Percentiles rank a stretch among this genome's conserved stretches.
These are phyloP conservation scores for Alitta virens DNA, from an alignment of 2,888 invertebrate species.

Conservation along the genomic window DNA sequence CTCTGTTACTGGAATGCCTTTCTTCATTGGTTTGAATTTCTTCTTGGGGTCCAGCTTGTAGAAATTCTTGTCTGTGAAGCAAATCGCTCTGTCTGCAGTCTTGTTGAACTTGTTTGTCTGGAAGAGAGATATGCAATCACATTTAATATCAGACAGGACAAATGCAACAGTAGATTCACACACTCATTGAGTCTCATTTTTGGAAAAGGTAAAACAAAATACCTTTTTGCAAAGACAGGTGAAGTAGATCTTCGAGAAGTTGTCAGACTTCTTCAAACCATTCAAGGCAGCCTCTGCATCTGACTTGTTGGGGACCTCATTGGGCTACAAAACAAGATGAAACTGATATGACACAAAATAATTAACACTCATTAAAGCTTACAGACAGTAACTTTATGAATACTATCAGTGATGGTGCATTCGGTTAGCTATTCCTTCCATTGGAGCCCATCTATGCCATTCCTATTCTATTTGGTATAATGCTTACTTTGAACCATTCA, in stretches of 20 bases:
- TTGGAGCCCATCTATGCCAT: too few relatives aligned
- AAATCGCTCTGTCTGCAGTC: constrained; percentile 81
- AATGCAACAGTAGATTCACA: too few relatives aligned
- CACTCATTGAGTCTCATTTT: too few relatives aligned
- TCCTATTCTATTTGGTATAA: too few relatives aligned
- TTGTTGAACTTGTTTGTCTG: constrained; percentile 72
- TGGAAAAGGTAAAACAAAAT: too few relatives aligned
- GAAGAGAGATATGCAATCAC: constrained; percentile 12
- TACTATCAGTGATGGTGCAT: too few relatives aligned
- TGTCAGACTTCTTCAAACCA: constrained; percentile 68
- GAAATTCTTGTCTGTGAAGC: constrained; percentile 79
- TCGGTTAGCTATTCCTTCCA: too few relatives aligned
- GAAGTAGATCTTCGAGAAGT: constrained; percentile 59
- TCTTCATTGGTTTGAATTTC: constrained; percentile 79
- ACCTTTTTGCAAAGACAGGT: constrained; percentile 52
- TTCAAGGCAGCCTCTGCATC: constrained; percentile 69
- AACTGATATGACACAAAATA: too few relatives aligned
- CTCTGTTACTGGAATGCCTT: constrained; percentile 76
- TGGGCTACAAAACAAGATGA: constrained; percentile 56
- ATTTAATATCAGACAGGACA: too few relatives aligned
- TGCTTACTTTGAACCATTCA: too few relatives aligned
- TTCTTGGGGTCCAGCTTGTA: constrained; percentile 84
- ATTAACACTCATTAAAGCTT: too few relatives aligned
- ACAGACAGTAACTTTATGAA: too few relatives aligned
- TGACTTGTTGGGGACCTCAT: constrained; percentile 68